Conservation (phyloP, 2,888 invertebrate species). For the Dermolepida albohirtum region DNA sequence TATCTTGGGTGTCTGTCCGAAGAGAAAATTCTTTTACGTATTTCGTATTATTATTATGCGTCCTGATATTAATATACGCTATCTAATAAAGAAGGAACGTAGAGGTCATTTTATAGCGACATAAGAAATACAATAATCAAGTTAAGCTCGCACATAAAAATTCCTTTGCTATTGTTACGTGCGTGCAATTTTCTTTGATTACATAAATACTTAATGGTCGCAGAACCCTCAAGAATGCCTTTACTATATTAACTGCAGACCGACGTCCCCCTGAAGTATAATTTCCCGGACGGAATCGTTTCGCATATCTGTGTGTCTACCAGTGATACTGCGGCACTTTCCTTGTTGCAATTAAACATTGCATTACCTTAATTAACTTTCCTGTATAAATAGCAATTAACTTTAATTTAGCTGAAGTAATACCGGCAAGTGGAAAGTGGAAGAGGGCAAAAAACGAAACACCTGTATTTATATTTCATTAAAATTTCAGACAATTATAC, state of each 20-base stretch:
- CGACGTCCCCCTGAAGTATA: slow-evolving; percentile 8
- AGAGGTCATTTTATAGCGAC: no score
- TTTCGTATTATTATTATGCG: no score
- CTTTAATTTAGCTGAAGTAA: slow-evolving; percentile 27
- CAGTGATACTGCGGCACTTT: slow-evolving; percentile 17
- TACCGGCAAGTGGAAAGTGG: slow-evolving; percentile 18
- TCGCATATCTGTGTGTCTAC: slow-evolving; percentile 14
- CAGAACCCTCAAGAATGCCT: slow-evolving; percentile 45
- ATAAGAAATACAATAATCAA: no score
- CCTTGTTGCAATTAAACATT: slow-evolving; percentile 29
- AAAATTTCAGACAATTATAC: slow-evolving; percentile 32
- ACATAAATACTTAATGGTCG: slow-evolving; percentile 48
- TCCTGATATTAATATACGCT: no score
- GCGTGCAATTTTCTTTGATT: slow-evolving; percentile 43
- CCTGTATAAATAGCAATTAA: slow-evolving; percentile 29
- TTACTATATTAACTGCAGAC: slow-evolving; percentile 39
- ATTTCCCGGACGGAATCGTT: slow-evolving; percentile 26
- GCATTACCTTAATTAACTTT: slow-evolving; percentile 39
- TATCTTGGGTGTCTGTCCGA: no score
- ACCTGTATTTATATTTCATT: slow-evolving; percentile 41
- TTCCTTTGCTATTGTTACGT: slow-evolving; percentile 3
- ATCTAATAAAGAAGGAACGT: no score
- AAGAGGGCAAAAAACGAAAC: slow-evolving; percentile 13
- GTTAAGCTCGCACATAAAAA: no score
- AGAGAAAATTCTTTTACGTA: no score